Conservation (phyloP, 2,888 invertebrate genomes). For the Apoda limacodes region DNA sequence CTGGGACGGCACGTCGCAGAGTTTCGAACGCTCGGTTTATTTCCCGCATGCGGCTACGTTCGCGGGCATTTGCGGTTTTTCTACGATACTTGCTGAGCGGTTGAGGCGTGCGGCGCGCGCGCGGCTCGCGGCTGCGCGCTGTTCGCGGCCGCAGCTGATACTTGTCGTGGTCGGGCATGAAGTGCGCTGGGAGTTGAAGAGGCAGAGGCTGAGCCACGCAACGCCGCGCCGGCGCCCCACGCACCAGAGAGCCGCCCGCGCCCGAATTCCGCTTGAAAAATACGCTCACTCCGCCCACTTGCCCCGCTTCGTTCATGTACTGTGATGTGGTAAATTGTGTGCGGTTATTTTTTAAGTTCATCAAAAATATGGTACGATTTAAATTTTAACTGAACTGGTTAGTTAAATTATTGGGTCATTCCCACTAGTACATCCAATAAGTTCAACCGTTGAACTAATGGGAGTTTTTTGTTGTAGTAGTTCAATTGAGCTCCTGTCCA, state of each 20-base stretch:
- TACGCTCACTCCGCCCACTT: conserved; percentile 58
- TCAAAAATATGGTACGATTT: no score
- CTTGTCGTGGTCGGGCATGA: conserved; percentile 68
- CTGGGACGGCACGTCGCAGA: conserved; percentile 81
- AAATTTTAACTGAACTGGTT: no score
- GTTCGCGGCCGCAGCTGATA: conserved; percentile 66
- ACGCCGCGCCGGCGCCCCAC: conserved; percentile 24
- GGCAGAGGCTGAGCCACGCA: conserved; percentile 21
- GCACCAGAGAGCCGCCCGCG: conserved; percentile 40
- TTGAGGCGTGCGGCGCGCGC: conserved; percentile 74
- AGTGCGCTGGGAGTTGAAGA: no score
- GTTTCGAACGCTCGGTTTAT: conserved; percentile 91
- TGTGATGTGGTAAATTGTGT: conserved; percentile 19
- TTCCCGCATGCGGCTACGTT: conserved; percentile 88
- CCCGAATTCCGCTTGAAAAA: conserved; percentile 49
- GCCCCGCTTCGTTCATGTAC: conserved; percentile 59
- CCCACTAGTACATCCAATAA: no score
- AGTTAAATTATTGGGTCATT: no score
- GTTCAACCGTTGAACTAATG: no score
- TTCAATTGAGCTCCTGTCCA: no score
- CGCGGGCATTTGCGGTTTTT: conserved; percentile 91
- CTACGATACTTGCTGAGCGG: conserved; percentile 90
- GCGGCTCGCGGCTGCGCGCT: conserved; percentile 58
- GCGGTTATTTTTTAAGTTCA: no score
- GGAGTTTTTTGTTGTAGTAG: no score